phyloP scores from a whole-genome alignment of 1,140 invertebrate species.

The Zaprionus kolodkinae region DNA sequence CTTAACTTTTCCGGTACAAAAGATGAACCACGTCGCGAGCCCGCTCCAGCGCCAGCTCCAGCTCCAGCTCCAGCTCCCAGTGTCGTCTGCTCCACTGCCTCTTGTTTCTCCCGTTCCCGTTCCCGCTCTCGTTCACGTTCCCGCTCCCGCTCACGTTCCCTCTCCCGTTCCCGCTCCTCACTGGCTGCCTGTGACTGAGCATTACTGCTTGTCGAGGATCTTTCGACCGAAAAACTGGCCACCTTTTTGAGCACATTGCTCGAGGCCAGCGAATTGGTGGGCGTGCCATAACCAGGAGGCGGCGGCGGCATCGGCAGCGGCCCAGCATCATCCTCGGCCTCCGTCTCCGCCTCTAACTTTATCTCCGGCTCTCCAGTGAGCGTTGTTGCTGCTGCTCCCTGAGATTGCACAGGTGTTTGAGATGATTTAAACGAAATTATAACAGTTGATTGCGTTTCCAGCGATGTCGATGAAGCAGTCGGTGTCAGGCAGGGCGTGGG shows the following conservation, averaged over 20 bases:
- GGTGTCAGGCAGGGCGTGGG: conserved; percentile 18
- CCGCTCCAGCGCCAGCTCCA: conserved; percentile 43
- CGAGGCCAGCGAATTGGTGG: conserved; percentile 84
- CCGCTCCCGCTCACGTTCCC: conserved; percentile 16
- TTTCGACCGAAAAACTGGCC: conserved; percentile 91
- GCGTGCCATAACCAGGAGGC: conserved; percentile 74
- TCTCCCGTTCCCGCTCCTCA: conserved; percentile 41
- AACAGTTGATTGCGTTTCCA: conserved; percentile 84
- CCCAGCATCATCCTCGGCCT: conserved; percentile 43
- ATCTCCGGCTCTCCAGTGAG: not conserved
- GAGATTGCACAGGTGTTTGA: conserved; percentile 83
- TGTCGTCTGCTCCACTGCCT: conserved; percentile 29
- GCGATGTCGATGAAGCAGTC: conserved; percentile 36
- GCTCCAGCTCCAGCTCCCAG: conserved; percentile 35
- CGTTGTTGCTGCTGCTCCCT: conserved; percentile 24
- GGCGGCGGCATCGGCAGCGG: conserved; percentile 59
- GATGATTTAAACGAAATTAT: conserved; percentile 84
- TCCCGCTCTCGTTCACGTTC: conserved; percentile 58
- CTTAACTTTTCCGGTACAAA: conserved; percentile 93
- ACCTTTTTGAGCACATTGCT: conserved; percentile 92
- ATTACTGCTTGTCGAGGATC: conserved; percentile 70
- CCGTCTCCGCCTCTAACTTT: not conserved
- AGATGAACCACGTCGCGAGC: conserved; percentile 86
- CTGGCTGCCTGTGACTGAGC: conserved; percentile 30
- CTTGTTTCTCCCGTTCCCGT: conserved; percentile 48